A percentile compares a stretch with the other conserved stretches of the same genome.
Evolutionary conservation across 2,797 vertebrate genomes (phyloP).

Genomic region (Poliocrania exsul): DNA sequence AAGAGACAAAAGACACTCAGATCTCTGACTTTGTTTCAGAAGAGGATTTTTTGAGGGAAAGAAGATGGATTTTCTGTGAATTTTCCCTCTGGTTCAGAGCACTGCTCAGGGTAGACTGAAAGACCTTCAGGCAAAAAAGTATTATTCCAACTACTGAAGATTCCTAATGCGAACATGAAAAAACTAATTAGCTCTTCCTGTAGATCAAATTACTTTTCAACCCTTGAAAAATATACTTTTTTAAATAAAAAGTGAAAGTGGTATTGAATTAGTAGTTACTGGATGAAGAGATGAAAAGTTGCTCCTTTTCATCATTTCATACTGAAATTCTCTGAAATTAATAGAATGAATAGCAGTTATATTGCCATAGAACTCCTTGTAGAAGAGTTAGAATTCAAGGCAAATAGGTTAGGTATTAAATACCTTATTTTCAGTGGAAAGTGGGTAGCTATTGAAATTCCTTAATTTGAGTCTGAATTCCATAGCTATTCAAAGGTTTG

Average conservation of each 20-base stretch:
- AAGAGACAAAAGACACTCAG: not conserved
- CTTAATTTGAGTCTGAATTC: constrained; percentile 25
- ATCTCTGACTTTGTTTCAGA: not conserved
- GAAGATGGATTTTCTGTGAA: not conserved
- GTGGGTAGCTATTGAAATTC: constrained; percentile 31
- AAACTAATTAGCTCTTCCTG: not conserved
- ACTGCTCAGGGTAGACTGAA: not conserved
- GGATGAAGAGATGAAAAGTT: not conserved
- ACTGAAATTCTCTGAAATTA: constrained; percentile 33
- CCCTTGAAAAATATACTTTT: constrained; percentile 1
- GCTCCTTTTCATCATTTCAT: constrained; percentile 4
- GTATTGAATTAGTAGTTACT: not conserved
- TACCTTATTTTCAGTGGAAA: constrained; percentile 24
- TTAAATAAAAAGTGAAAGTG: not conserved
- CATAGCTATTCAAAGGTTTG: not conserved
- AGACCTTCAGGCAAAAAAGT: not conserved
- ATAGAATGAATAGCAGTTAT: constrained; percentile 24
- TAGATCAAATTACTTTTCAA: constrained; percentile 1
- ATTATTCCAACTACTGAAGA: not conserved
- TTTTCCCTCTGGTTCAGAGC: not conserved
- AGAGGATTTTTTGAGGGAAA: not conserved
- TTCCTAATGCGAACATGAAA: not conserved
- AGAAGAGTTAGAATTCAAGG: constrained; percentile 32
- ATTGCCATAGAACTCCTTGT: constrained; percentile 15
- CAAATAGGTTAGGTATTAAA: constrained; percentile 29